Evolutionary conservation across 2,113 vertebrate genomes (phyloP), one percentile per base, ranked within the genome.

Genomic region (Verasper variegatus): DNA sequence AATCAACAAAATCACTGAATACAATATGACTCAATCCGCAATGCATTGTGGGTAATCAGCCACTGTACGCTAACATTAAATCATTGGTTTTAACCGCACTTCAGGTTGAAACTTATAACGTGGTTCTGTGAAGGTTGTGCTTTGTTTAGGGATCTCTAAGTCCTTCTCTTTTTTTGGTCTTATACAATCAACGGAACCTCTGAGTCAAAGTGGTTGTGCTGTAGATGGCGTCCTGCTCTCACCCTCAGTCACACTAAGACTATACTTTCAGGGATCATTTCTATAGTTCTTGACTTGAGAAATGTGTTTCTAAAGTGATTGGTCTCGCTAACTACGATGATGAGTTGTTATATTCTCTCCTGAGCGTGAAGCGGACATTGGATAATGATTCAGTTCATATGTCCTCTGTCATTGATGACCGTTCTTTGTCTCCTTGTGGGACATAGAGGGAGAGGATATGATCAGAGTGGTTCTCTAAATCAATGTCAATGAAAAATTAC

Each of bases 221-320:
- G n/a, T 54, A 21, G 52, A 21, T 54, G 8, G 2, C 4, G 0
- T 18, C 1, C 47, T 12, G 10, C 23, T 4, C 13, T 5, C 7
- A 1, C 51, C 1, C 11, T n/a, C n/a, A n/a, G 0, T 0, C 1
- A 31, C 1, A 0, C 57, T 76, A 91, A 92, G 89, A 88, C 91
- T 91, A 91, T 92, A 92, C 88, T 93, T 92, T 90, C 83, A 92
- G 89, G 89, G 88, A 92, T 93, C 86, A 91, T 92, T 93, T 93
- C 90, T 93, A 89, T 91, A 93, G 88, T 90, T 58, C 0, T 0
- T 84, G 2, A 92, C 91, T 87, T 81, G 78, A 74, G 90, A 82
- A 92, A 89, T 91, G 87, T 72, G 80, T 91, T 91, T 91, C 84
- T 84, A 89, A 91, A 86, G 61, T 86, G 91, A 20, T 21, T 67